phyloP scores from a whole-genome alignment of 2,888 invertebrate genomes.

The Drosophila koepferae region DNA sequence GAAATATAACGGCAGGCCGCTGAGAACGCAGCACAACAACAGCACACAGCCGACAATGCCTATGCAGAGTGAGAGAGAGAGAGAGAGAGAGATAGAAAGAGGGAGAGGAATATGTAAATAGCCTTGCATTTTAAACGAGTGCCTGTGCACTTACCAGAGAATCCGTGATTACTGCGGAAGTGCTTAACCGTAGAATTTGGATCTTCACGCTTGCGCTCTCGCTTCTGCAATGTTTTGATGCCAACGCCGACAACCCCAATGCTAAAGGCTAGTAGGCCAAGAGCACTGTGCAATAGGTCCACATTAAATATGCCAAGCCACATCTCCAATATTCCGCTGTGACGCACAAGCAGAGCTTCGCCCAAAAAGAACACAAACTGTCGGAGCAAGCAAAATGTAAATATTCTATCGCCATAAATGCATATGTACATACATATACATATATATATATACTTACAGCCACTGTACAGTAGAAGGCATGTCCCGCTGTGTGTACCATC shows the following conservation, averaged over 20 bases:
- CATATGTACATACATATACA: too few relatives aligned
- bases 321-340: constrained; percentile 58
- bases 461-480: constrained; percentile 83
- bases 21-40: constrained; percentile 65
- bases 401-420: background rate
- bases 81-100: constrained; percentile 4
- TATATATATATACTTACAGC: constrained; percentile 75
- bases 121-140: constrained; percentile 12
- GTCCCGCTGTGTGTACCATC: constrained; percentile 81
- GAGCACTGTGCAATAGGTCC: constrained; percentile 69
- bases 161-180: constrained; percentile 79
- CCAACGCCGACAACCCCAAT: constrained; percentile 77
- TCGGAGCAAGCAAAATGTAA: background rate
- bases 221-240: constrained; percentile 65
- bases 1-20: constrained; percentile 60
- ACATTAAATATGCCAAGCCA: constrained; percentile 58
- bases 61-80: constrained; percentile 28
- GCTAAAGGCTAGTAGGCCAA: constrained; percentile 74
- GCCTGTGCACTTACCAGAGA: constrained; percentile 64
- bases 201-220: constrained; percentile 70
- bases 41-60: constrained; percentile 78
- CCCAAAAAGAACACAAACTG: constrained; percentile 82
- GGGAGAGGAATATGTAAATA: constrained; percentile 22
- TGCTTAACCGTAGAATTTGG: constrained; percentile 73
- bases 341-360: constrained; percentile 81